A percentile compares a stretch with the other conserved stretches of the same genome.
phyloP scores from a whole-genome alignment of 2,888 invertebrate genomes.

The Troilus luridus region DNA sequence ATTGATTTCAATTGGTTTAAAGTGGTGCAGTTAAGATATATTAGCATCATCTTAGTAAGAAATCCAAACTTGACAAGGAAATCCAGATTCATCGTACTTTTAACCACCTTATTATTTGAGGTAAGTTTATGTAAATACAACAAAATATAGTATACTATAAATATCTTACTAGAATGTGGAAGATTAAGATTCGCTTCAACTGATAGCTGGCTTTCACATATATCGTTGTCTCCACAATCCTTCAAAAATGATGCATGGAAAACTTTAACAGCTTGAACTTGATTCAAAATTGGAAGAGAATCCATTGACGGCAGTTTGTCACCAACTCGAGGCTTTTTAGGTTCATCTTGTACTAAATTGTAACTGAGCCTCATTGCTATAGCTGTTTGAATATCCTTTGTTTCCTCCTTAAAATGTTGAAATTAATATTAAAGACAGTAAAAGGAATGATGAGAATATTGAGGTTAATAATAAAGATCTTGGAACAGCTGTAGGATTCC shows the following conservation, averaged over 20 bases:
- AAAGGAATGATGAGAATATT: too few relatives aligned
- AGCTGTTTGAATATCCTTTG: constrained; percentile 89
- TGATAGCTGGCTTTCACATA: constrained; percentile 87
- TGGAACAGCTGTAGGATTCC: too few relatives aligned
- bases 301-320: constrained; percentile 78
- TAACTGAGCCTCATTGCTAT: constrained; percentile 85
- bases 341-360: constrained; percentile 80
- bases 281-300: constrained; percentile 89
- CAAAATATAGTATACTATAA: too few relatives aligned
- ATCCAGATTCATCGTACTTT: too few relatives aligned
- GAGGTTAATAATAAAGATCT: too few relatives aligned
- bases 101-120: too few relatives aligned
- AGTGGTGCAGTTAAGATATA: too few relatives aligned
- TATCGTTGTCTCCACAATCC: constrained; percentile 90
- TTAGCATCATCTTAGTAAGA: too few relatives aligned
- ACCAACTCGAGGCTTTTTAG: constrained; percentile 72
- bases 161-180: constrained; percentile 58
- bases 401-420: constrained; percentile 75
- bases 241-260: constrained; percentile 91
- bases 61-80: too few relatives aligned
- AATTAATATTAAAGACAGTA: not conserved
- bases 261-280: constrained; percentile 83
- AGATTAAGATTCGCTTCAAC: constrained; percentile 77
- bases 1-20: too few relatives aligned
- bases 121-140: too few relatives aligned